phyloP scores from a whole-genome alignment of 2,113 vertebrate species.

The Cranoglanis bouderius region DNA sequence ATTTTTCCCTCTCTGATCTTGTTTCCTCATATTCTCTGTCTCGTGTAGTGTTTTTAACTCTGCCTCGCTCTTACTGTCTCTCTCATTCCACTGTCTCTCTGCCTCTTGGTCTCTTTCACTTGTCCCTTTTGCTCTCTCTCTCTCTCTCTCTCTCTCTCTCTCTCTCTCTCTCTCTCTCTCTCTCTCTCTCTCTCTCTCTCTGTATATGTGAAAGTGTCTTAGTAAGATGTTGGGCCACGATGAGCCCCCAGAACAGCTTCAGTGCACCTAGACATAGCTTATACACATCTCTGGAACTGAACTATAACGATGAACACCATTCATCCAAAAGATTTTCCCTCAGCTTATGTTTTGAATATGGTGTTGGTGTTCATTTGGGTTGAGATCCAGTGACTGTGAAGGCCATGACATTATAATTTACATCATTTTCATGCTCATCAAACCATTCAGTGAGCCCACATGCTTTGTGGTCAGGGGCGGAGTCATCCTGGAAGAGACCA shows the following conservation, averaged over 20 bases:
- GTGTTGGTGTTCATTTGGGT: not conserved
- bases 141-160: conserved; percentile 3
- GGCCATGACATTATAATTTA: not conserved
- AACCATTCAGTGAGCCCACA: not conserved
- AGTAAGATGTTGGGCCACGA: not conserved
- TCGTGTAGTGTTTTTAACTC: not conserved
- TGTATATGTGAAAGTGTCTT: not conserved
- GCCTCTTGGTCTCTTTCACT: not conserved
- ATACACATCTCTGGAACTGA: not conserved
- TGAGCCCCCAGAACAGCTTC: not conserved
- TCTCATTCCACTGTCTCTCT: not conserved
- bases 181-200: not conserved
- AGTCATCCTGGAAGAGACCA: not conserved
- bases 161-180: not conserved
- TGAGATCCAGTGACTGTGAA: not conserved
- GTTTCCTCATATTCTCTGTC: not conserved
- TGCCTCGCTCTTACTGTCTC: not conserved
- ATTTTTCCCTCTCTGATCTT: not conserved
- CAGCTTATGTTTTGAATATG: not conserved
- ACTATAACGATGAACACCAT: not conserved
- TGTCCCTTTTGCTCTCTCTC: not conserved
- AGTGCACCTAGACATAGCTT: not conserved
- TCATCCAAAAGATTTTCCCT: not conserved
- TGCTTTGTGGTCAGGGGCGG: not conserved
- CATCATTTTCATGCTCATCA: not conserved